A percentile compares a stretch with the other conserved stretches of the same genome.
phyloP scores from a whole-genome alignment of 2,113 vertebrate species.

The Podiceps cristatus region DNA sequence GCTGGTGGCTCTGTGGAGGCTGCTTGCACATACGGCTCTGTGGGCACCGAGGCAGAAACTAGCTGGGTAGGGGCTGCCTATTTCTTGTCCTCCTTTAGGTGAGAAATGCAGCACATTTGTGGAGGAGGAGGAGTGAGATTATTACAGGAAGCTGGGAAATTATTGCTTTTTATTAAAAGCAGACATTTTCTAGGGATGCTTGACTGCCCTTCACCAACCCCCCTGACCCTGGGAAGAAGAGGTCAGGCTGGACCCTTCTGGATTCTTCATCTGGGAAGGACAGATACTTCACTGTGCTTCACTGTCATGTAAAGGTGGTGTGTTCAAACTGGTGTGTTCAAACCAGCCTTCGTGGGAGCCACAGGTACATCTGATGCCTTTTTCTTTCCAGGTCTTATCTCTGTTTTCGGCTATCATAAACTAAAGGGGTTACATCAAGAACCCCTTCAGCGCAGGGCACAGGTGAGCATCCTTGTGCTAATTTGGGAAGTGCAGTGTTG shows the following conservation, averaged over 20 bases:
- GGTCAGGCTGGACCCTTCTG: not conserved
- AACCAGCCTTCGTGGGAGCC: not conserved
- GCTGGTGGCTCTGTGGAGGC: not conserved
- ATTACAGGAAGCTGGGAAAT: not conserved
- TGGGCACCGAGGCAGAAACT: not conserved
- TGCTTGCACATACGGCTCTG: not conserved
- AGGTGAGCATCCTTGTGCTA: accelerated
- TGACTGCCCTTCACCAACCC: not conserved
- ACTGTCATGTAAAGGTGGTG: accelerated
- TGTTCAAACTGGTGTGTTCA: not conserved
- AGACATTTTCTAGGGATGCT: not conserved
- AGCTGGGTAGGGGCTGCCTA: not conserved
- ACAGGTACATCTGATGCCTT: not conserved
- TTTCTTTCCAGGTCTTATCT: not conserved
- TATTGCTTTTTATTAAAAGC: not conserved
- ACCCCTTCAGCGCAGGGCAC: not conserved
- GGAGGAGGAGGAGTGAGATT: not conserved
- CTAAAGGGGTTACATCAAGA: too few relatives aligned
- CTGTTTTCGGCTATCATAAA: not conserved
- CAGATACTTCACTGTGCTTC: not conserved
- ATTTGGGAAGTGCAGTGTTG: not conserved
- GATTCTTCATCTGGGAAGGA: not conserved
- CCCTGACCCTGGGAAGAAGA: accelerated
- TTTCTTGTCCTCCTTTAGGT: not conserved
- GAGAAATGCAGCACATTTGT: accelerated